phyloP scores from a whole-genome alignment of 2,888 invertebrate species.

The Nudaria mundana region DNA sequence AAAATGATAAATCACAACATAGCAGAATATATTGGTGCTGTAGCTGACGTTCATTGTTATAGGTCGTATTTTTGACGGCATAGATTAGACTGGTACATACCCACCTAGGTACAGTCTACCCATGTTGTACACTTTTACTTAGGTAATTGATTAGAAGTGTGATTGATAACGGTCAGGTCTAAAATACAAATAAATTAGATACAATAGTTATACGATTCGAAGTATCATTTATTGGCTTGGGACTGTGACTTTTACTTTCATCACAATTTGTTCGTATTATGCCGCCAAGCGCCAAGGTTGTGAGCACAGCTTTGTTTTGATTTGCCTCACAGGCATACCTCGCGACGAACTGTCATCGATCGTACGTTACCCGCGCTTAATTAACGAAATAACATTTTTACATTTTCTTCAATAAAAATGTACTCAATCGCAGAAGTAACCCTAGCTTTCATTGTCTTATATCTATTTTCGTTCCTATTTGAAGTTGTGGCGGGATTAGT shows the following conservation, averaged over 20 bases:
- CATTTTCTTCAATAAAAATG: slow-evolving; percentile 57
- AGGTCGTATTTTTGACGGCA: too few species aligned
- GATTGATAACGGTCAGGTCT: too few species aligned
- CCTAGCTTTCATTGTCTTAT: slow-evolving; percentile 68
- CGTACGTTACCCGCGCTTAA: slow-evolving; percentile 47
- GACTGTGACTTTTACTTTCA: slow-evolving; percentile 10
- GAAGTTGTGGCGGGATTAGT: slow-evolving; percentile 73
- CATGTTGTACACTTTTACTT: too few species aligned
- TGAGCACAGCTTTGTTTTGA: slow-evolving; percentile 45
- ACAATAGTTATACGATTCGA: too few species aligned
- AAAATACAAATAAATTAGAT: too few species aligned
- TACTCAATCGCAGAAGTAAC: slow-evolving; percentile 75
- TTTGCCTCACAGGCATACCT: slow-evolving; percentile 58
- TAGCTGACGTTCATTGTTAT: too few species aligned
- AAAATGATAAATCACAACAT: too few species aligned
- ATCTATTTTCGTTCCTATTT: slow-evolving; percentile 71
- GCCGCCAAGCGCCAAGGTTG: slow-evolving; percentile 63
- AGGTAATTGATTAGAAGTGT: too few species aligned
- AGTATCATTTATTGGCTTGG: neutral
- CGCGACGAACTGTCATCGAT: slow-evolving; percentile 51
- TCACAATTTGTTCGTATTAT: slow-evolving; percentile 39
- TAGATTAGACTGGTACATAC: too few species aligned
- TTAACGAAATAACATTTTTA: neutral
- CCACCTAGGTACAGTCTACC: too few species aligned
- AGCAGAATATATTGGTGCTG: too few species aligned